Conservation (phyloP, 2,797 vertebrate species). For the Ceryle rudis region DNA sequence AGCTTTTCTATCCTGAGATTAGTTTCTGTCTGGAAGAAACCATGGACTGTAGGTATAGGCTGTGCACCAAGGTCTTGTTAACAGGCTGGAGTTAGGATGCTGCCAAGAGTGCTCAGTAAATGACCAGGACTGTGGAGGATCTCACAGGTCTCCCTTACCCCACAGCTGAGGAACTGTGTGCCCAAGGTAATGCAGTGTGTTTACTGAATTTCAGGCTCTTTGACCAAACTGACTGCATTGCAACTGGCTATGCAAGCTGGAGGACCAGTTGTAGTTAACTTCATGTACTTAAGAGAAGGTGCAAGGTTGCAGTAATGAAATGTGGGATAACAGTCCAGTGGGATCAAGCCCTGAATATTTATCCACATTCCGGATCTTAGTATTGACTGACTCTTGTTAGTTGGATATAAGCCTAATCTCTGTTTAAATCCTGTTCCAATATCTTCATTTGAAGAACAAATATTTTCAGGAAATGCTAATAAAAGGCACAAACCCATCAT, state of each 20-base stretch:
- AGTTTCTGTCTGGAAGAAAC: neutral
- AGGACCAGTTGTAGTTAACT: neutral
- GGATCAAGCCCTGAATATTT: neutral
- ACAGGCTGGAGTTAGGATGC: neutral
- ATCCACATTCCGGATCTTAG: neutral
- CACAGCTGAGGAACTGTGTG: neutral
- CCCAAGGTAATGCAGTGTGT: neutral
- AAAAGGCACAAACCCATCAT: neutral
- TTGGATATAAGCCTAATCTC: neutral
- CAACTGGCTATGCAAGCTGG: neutral
- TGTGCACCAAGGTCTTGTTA: neutral
- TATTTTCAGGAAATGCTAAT: neutral
- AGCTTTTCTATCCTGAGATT: neutral
- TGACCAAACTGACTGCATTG: neutral
- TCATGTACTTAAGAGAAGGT: neutral
- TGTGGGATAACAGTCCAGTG: neutral
- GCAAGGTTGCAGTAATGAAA: neutral
- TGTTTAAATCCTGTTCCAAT: neutral
- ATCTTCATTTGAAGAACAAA: neutral
- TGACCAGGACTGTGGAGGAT: neutral
- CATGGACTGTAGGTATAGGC: neutral
- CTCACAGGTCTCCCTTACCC: neutral
- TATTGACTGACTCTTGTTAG: neutral
- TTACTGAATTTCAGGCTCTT: neutral
- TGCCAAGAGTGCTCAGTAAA: neutral